phyloP scores from a whole-genome alignment of 2,113 vertebrate species.

The Ailuropoda melanoleuca region DNA sequence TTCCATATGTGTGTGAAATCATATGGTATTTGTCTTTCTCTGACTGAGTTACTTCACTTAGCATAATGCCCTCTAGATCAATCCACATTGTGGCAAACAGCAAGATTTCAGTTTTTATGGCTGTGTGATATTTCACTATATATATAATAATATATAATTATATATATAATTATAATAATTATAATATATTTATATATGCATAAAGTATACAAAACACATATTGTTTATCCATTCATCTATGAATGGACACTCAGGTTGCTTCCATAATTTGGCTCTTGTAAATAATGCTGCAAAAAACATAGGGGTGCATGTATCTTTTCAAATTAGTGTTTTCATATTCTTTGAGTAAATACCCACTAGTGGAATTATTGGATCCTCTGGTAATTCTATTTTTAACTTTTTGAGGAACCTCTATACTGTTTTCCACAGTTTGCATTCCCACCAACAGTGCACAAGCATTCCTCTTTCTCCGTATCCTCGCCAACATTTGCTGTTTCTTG shows the following conservation, averaged over 20 bases:
- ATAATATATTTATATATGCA: neutral
- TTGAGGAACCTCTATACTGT: neutral
- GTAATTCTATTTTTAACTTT: neutral
- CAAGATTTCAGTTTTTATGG: neutral
- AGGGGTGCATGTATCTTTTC: neutral
- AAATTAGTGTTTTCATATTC: neutral
- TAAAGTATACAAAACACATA: neutral
- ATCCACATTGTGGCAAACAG: neutral
- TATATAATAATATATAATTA: neutral
- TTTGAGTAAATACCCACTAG: neutral
- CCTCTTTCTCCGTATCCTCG: neutral
- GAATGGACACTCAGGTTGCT: neutral
- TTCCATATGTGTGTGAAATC: neutral
- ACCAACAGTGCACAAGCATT: neutral
- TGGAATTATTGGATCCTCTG: neutral
- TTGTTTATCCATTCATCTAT: neutral
- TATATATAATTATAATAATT: neutral
- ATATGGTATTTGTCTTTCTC: neutral
- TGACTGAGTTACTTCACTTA: neutral
- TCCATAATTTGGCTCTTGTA: neutral
- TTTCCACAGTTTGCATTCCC: neutral
- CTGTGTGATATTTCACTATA: neutral
- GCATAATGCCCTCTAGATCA: neutral
- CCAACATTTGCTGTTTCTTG: neutral
- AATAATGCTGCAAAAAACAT: neutral